Base-by-base conservation (phyloP, 2,888 invertebrate species). In the Drosophila pseudotakahashii region DNA sequence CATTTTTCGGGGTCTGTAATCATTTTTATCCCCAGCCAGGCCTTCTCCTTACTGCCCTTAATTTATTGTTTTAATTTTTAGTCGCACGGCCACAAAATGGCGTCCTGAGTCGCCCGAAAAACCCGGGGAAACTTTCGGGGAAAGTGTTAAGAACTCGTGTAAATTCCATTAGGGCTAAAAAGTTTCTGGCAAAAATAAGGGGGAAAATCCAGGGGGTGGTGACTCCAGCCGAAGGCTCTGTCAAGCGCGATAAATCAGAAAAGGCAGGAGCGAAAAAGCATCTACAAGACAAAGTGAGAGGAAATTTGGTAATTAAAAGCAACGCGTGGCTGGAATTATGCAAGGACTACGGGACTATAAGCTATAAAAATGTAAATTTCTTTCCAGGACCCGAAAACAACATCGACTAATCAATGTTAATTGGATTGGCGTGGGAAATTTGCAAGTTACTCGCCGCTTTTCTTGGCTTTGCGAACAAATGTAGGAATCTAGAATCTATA, bases 31-130 rank as follows among this genome's bases (percentile, higher is more conserved):
- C 36, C 34, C 52, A 10, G 3, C 32, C 34, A 11, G 34, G 36
- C 39, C 42, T 32, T 55, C 44, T 47, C 45, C 36, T 52, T 62
- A 54, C 51, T 1, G 53, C 9, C 59, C 67, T 66, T 73, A 77
- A 84, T 88, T 84, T 88, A 84, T 84, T 75, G 82, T 75, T 76
- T 88, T 84, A 88, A 84, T 84, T 88, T 79, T 82, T 76, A 74
- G 78, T 78, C 79, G 55, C 39, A 26, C 63, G 52, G 67, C 72
- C 88, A 52, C 89, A 88, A 74, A 70, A 73, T 73, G 67, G 76
- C 74, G 64, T 63, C 73, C 73, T 48, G 59, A 34, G 62, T 42
- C 60, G 37, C n/a, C 44, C n/a, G 23, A n/a, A 55, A 39, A 11
- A 34, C 64, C 64, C 60, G 50, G 13, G 11, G 19, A 61, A 83